phyloP scores from a whole-genome alignment of 1,140 invertebrate species.

The Ganaspis sp. region DNA sequence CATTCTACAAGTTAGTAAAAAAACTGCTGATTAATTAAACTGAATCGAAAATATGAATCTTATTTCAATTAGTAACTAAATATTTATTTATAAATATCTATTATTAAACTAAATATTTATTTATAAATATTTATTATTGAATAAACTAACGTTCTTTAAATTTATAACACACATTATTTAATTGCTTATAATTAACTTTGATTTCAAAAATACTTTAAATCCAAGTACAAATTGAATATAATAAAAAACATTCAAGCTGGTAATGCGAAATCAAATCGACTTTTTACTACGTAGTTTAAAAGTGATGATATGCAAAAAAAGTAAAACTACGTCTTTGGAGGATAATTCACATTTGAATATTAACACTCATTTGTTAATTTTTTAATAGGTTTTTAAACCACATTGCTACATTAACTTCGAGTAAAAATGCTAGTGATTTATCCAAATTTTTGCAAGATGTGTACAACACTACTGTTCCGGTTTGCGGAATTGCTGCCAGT shows the following conservation, averaged over 20 bases:
- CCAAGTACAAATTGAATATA: too few species aligned
- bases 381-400: slow-evolving; percentile 77
- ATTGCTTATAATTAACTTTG: too few species aligned
- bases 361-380: slow-evolving; percentile 28
- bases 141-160: too few species aligned
- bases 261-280: too few species aligned
- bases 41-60: not conserved
- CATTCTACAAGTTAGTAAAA: slow-evolving; percentile 89
- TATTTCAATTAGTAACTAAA: not conserved
- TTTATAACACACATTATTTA: too few species aligned
- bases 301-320: not conserved
- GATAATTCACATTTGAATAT: slow-evolving; percentile 32
- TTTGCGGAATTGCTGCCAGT: slow-evolving; percentile 69
- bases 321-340: not conserved
- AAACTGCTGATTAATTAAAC: too few species aligned
- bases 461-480: slow-evolving; percentile 79
- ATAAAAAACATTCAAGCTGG: too few species aligned
- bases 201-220: too few species aligned
- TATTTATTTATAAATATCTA: not conserved
- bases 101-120: too few species aligned
- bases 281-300: not conserved
- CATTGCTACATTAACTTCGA: slow-evolving; percentile 79
- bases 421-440: slow-evolving; percentile 75
- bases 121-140: too few species aligned
- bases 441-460: slow-evolving; percentile 82